These are phyloP conservation scores for Spheniscus humboldti DNA, from an alignment of 2,797 vertebrate species.

Conservation along the genomic window DNA sequence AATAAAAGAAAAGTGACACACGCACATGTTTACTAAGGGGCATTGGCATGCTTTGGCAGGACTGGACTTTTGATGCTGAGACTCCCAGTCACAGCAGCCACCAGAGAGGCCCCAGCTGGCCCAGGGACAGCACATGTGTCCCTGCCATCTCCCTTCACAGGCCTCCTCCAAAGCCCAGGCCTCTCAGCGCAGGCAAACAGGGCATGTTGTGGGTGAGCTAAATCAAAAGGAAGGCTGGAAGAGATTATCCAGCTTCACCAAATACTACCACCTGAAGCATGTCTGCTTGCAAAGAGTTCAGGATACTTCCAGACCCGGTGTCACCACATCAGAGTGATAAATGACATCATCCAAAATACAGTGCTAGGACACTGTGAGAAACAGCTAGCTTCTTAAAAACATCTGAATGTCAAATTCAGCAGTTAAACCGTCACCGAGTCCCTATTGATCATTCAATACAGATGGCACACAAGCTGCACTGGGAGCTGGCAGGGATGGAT, in stretches of 20 bases:
- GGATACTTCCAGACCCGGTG: background rate
- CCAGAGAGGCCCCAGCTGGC: background rate
- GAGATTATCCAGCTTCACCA: background rate
- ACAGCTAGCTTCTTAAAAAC: background rate
- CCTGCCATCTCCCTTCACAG: background rate
- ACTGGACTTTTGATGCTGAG: background rate
- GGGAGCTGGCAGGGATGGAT: background rate
- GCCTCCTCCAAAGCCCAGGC: background rate
- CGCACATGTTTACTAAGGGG: fast-evolving
- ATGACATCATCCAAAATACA: background rate
- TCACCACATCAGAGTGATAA: background rate
- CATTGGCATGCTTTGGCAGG: fast-evolving
- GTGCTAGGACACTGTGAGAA: background rate
- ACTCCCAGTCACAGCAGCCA: background rate
- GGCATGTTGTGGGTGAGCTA: background rate
- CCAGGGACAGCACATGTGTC: fast-evolving
- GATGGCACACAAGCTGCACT: background rate
- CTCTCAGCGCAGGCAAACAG: background rate
- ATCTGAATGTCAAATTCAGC: background rate
- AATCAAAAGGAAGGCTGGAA: background rate
- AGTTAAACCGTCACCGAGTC: fast-evolving
- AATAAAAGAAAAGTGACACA: background rate
- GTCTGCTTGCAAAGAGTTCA: background rate
- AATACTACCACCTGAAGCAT: background rate
- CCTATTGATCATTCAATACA: background rate